phyloP scores from a whole-genome alignment of 2,113 vertebrate species.

The Octodon degus region DNA sequence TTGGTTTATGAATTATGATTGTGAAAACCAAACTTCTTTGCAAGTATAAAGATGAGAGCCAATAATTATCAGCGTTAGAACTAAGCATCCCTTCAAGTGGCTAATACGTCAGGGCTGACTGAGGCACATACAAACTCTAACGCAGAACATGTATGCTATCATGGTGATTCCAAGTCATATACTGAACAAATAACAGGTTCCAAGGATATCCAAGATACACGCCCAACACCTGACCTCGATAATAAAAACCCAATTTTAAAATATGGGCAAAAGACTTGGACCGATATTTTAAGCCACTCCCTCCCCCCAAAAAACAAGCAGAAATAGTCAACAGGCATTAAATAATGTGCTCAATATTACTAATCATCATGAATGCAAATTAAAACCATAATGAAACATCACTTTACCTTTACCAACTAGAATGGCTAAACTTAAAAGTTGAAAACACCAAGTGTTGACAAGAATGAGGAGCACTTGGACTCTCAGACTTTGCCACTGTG shows the following conservation, averaged over 20 bases:
- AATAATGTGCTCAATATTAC: not conserved
- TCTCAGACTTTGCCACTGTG: not conserved
- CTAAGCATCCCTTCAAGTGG: not conserved
- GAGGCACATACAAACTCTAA: not conserved
- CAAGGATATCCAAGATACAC: not conserved
- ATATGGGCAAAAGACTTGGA: not conserved
- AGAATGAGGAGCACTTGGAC: not conserved
- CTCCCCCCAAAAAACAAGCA: not conserved
- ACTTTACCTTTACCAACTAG: not conserved
- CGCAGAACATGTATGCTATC: not conserved
- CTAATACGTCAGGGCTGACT: not conserved
- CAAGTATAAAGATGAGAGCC: not conserved
- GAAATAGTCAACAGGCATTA: not conserved
- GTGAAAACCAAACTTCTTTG: not conserved
- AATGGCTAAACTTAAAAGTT: not conserved
- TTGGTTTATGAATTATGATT: not conserved
- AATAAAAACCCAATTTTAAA: slow-evolving; percentile 42
- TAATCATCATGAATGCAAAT: not conserved
- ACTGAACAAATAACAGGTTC: slow-evolving; percentile 38
- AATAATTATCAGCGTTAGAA: not conserved
- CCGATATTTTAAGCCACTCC: not conserved
- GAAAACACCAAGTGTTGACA: not conserved
- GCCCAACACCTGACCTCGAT: not conserved
- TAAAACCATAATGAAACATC: not conserved
- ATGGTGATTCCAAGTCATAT: not conserved